These are phyloP conservation scores for Erethizon dorsatum DNA, from an alignment of 2,797 vertebrate species.

Conservation along the genomic window DNA sequence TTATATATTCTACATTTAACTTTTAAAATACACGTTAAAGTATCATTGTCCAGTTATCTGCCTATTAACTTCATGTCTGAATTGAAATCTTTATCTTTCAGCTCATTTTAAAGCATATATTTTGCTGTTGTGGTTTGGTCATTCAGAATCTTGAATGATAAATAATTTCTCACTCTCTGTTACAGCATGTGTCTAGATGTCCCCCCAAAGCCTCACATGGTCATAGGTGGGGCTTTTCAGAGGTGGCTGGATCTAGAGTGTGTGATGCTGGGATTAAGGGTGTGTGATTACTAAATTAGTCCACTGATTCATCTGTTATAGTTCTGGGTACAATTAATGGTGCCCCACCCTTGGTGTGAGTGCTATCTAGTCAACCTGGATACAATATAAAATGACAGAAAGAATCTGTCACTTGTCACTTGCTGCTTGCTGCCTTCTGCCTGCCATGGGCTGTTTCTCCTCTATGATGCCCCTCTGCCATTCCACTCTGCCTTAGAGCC, in stretches of 20 bases:
- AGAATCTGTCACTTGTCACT: background rate
- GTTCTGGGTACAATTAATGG: background rate
- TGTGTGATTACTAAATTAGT: background rate
- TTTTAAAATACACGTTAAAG: background rate
- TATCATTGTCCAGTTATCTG: background rate
- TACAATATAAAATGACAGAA: background rate
- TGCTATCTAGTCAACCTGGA: background rate
- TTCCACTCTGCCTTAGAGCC: background rate
- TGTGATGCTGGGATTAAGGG: background rate
- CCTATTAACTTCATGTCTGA: background rate
- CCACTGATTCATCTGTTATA: background rate
- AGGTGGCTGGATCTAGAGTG: background rate
- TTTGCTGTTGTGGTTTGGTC: background rate
- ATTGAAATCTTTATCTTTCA: constrained; percentile 8
- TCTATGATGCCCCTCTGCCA: background rate
- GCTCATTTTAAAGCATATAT: background rate
- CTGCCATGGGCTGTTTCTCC: background rate
- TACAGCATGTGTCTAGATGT: background rate
- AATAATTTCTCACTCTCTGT: background rate
- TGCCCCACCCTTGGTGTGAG: background rate
- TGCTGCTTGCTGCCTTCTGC: background rate
- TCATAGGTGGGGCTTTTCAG: background rate
- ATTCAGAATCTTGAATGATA: background rate
- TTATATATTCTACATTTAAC: background rate
- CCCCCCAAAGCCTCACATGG: background rate